Base-by-base conservation (phyloP, 2,797 vertebrate species). In the Anguilla pacifica region DNA sequence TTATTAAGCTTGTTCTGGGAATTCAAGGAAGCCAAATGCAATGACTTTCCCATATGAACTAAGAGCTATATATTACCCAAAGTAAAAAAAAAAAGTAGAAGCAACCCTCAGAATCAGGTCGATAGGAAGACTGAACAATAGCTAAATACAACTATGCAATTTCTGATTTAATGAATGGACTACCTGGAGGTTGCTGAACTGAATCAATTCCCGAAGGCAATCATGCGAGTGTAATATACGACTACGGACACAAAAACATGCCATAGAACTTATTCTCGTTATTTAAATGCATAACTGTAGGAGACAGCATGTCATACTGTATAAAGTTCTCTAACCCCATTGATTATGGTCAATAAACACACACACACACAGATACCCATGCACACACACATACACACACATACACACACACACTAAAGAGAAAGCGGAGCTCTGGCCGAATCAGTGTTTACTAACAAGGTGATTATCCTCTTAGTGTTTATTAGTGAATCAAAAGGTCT, bases 401-500 rank as follows among this genome's bases (percentile, higher is more conserved):
- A 70, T n/a, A n/a, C n/a, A 53, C 70, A 83, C 72, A 77, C 64
- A 43, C 28, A 67, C 43, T n/a, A 72, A 64, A 81, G 49, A 57
- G 82, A 86, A 86, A 72, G 81, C 79, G 19, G 61, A 86, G 64
- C 72, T 81, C 64, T 46, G 57, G 82, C 79, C 82, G 57, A 70
- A 87, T 85, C 85, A 87, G 85, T 81, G 72, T 86, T 84, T 85
- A 51, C 88, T 89, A 89, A 86, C 85, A 86, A 86, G 85, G 88
- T 89, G 85, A 77, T 87, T 84, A 84, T 70, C 81, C 55, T 85
- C 83, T 87, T 86, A 70, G 53, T 89, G 82, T 87, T 89, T 87
- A 84, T 86, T 89, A 94, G 94, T 92, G 93, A 96, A 96, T 95
- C 95, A 96, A 96, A 77, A 86, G 70, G 77, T 81, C 77, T 81